phyloP scores from a whole-genome alignment of 2,797 vertebrate genomes.

The Poecilia wingei region DNA sequence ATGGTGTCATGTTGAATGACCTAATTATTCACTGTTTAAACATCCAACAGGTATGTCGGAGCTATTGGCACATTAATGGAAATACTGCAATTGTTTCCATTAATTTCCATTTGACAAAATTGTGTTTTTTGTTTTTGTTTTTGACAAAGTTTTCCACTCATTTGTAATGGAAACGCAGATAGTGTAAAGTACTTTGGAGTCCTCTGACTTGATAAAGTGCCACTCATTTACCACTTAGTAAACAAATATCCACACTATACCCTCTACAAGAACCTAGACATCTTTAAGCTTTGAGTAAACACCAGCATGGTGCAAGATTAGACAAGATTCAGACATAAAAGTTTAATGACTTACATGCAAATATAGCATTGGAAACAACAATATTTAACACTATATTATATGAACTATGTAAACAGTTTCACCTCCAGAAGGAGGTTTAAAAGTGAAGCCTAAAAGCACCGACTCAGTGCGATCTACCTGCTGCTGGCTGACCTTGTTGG shows the following conservation, averaged over 20 bases:
- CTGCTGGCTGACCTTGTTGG: background rate
- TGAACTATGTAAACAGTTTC: background rate
- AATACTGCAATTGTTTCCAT: too few relatives aligned
- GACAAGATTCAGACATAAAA: background rate
- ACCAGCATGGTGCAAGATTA: background rate
- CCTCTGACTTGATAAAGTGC: too few relatives aligned
- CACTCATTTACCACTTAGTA: background rate
- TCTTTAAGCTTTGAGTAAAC: background rate
- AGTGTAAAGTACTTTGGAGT: background rate
- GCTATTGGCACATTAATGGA: too few relatives aligned
- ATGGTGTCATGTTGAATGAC: too few relatives aligned
- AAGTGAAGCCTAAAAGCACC: background rate
- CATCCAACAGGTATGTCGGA: too few relatives aligned
- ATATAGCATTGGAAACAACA: background rate
- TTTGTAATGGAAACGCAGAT: background rate
- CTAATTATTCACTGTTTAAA: too few relatives aligned
- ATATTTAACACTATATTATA: background rate
- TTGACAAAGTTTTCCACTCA: background rate
- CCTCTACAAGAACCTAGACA: background rate
- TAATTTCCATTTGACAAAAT: too few relatives aligned
- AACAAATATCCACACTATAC: background rate
- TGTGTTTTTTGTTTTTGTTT: too few relatives aligned
- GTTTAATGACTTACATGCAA: background rate
- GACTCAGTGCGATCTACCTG: background rate
- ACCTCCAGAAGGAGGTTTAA: background rate